phyloP scores from a whole-genome alignment of 2,797 vertebrate genomes.

The Periparus ater region DNA sequence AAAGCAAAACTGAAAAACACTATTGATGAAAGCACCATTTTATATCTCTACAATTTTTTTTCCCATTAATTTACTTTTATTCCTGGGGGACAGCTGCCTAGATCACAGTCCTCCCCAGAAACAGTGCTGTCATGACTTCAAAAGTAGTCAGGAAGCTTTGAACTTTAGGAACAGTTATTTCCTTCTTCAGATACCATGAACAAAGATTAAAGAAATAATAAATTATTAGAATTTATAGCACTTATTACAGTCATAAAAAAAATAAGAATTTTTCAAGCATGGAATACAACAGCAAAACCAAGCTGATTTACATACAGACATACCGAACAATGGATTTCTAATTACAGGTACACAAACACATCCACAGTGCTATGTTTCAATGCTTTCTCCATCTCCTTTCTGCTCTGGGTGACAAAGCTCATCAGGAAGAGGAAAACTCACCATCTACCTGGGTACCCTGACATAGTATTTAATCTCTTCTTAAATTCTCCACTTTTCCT shows the following conservation, averaged over 20 bases:
- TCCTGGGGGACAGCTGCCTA: slow-evolving; percentile 41
- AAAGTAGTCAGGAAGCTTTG: slow-evolving; percentile 62
- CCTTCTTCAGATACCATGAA: slow-evolving; percentile 1
- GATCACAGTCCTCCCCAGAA: slow-evolving; percentile 16
- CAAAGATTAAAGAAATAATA: slow-evolving; percentile 39
- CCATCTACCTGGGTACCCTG: not conserved
- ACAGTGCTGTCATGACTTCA: slow-evolving; percentile 54
- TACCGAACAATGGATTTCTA: not conserved
- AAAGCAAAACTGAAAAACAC: slow-evolving; percentile 42
- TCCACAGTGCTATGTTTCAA: not conserved
- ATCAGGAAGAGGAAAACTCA: not conserved
- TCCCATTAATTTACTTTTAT: slow-evolving; percentile 50
- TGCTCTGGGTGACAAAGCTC: not conserved
- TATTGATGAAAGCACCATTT: slow-evolving; percentile 36
- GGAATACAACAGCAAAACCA: not conserved
- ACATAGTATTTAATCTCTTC: not conserved
- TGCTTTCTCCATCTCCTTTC: not conserved
- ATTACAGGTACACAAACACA: not conserved
- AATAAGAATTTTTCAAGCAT: not conserved
- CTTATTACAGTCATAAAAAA: not conserved
- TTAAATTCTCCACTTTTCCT: not conserved
- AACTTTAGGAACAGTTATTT: slow-evolving; percentile 56
- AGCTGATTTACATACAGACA: not conserved
- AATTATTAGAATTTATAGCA: not conserved
- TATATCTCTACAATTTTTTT: slow-evolving; percentile 36